Evolutionary conservation across 1,140 invertebrate genomes (phyloP).

Genomic region (Trachelipus rathkii): DNA sequence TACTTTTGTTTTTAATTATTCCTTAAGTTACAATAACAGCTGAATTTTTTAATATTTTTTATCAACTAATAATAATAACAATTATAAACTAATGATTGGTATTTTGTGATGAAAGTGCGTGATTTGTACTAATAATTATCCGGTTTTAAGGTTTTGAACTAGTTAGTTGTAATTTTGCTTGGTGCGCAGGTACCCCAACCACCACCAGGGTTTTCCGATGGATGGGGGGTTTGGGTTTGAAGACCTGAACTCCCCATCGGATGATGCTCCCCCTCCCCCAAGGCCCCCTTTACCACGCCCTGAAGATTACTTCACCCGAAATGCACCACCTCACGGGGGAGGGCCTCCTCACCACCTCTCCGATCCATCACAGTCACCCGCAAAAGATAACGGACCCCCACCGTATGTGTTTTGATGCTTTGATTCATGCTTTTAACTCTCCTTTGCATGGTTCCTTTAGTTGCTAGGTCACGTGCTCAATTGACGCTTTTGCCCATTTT

Average conservation of each 20-base stretch:
- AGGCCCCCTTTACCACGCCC: slow-evolving; percentile 79
- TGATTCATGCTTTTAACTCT: too few relatives aligned
- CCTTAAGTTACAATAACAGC: too few relatives aligned
- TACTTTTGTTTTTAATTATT: too few relatives aligned
- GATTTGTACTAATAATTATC: too few relatives aligned
- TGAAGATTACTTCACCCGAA: slow-evolving; percentile 59
- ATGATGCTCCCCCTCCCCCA: slow-evolving; percentile 63
- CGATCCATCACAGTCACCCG: background rate
- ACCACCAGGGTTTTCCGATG: slow-evolving; percentile 33
- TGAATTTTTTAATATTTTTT: too few relatives aligned
- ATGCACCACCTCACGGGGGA: slow-evolving; percentile 36
- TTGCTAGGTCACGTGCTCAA: too few relatives aligned
- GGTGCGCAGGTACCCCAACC: slow-evolving; percentile 37
- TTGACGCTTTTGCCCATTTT: too few relatives aligned
- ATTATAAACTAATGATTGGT: too few relatives aligned
- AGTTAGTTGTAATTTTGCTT: slow-evolving; percentile 6
- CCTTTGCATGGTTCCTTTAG: too few relatives aligned
- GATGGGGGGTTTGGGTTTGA: slow-evolving; percentile 39
- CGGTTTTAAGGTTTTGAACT: too few relatives aligned
- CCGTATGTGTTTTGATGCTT: background rate
- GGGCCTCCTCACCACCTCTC: slow-evolving; percentile 33
- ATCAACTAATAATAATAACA: too few relatives aligned
- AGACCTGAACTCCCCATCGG: slow-evolving; percentile 48
- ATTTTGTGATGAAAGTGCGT: too few relatives aligned
- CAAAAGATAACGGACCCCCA: slow-evolving; percentile 1